Conservation (phyloP, 2,113 vertebrate genomes). For the Ciconia maguari region DNA sequence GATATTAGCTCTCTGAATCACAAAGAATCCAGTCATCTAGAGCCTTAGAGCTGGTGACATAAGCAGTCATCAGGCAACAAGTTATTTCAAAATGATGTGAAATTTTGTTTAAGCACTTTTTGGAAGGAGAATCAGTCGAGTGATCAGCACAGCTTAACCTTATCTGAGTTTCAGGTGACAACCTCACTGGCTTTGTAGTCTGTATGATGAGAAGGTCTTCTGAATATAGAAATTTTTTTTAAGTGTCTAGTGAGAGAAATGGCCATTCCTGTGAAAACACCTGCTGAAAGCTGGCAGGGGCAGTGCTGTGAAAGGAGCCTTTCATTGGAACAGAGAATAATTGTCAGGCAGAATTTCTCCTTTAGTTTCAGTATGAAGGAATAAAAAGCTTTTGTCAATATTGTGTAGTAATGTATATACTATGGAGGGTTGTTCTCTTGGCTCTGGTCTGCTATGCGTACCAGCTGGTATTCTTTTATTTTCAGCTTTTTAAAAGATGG, state of each 20-base stretch:
- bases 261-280: slow-evolving; percentile 48
- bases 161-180: slow-evolving; percentile 78
- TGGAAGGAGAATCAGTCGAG: slow-evolving; percentile 69
- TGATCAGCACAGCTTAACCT: slow-evolving; percentile 72
- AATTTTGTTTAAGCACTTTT: slow-evolving; percentile 72
- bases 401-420: neutral
- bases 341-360: slow-evolving; percentile 60
- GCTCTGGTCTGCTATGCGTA: neutral
- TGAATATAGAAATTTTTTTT: slow-evolving; percentile 53
- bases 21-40: slow-evolving; percentile 70
- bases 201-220: slow-evolving; percentile 61
- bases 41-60: slow-evolving; percentile 64
- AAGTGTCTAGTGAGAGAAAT: slow-evolving; percentile 55
- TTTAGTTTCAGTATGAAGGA: neutral
- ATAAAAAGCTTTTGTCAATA: neutral
- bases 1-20: slow-evolving; percentile 48
- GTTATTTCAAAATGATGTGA: slow-evolving; percentile 73
- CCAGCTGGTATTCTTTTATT: neutral
- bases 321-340: slow-evolving; percentile 69
- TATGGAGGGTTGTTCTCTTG: neutral
- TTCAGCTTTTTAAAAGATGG: neutral
- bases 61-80: slow-evolving; percentile 67
- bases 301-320: slow-evolving; percentile 72
- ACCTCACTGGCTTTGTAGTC: slow-evolving; percentile 74
- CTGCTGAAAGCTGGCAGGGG: slow-evolving; percentile 54